Base-by-base conservation (phyloP, 2,797 vertebrate species). In the Apogon hyalosoma region DNA sequence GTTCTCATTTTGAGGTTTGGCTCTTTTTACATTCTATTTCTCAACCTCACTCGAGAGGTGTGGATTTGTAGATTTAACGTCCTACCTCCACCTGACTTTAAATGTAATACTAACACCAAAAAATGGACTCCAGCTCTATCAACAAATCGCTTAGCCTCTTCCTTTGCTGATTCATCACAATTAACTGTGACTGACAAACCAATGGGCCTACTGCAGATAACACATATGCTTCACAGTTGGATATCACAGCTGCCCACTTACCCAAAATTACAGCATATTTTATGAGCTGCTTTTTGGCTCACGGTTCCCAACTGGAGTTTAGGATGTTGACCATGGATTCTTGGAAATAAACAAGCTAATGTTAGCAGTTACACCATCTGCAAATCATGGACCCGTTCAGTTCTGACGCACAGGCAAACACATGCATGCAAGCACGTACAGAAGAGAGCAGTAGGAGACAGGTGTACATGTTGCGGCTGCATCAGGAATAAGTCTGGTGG, bases 341-440 rank as follows among this genome's bases (percentile, higher is more conserved):
- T 59, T 77, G 66, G 38, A 75, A 72, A 70, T 57, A 80, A 83
- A 89, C 58, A 58, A 60, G 80, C 82, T 86, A 84, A 79, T 60
- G 59, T 62, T 71, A 68, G 55, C 71, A 71, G 59, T 51, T 40
- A 75, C 52, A 42, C 19, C 60, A 82, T 57, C 54, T 57, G 49
- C 68, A 65, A 60, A 54, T 80, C 62, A 64, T 38, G 63, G 71
- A 12, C 56, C 24, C 59, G 36, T 62, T 78, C 43, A 31, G 1
- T 3, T 9, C 12, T 24, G 13, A 2, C 11, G 40, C 36, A 45
- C 39, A 50, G 15, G 21, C 36, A 42, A 42, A 41, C 42, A 54
- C 8, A 7, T 11, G 24, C 21, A 59, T 12, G 7, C 15, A 62
- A 52, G 33, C 4, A 15, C 13, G 45, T 1, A 31, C 13, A 36